Evolutionary conservation across 2,113 vertebrate genomes (phyloP), one percentile per base, ranked within the genome.

Genomic region (Paradisaea rubra): DNA sequence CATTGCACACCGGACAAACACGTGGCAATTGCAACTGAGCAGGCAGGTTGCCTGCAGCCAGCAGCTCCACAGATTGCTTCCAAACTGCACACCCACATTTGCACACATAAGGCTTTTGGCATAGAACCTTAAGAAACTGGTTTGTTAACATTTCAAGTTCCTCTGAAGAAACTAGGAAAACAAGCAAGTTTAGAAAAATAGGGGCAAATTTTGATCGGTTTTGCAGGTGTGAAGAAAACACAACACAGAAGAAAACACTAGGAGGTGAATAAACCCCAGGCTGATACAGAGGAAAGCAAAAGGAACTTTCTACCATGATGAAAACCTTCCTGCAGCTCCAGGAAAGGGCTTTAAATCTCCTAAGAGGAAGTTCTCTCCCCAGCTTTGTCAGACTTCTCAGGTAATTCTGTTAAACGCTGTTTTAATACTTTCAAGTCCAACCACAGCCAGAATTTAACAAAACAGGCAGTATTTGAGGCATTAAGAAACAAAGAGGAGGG

Each of bases 291-390:
- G 6, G 53, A 69, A 84, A 82, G 50, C 15, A 81, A 63, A 80
- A 77, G n/a, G 39, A 90, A 41, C 64, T 88, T 63, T 73, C 68
- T 71, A 11, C 39, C 12, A 9, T 33, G 44, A 73, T 66, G 47
- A 77, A 91, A 94, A 86, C 33, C 72, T 87, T 72, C 49, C 84
- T 91, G 73, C 65, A 86, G 47, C 74, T 85, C 63, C 85, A 93
- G 72, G n/a, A 95, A 91, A 70, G 27, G 39, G 28, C 33, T 88
- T 89, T 49, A 88, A 95, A 37, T 82, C 85, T 93, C 91, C 27
- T 11, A 95, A 86, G 81, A 80, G 81, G 71, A 96, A 91, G 44
- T 77, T 86, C 15, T 80, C 49, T 82, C 63, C 64, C 63, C 50
- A 80, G 13, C n/a, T 77, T 80, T 78, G 52, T 84, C 61, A 91